Percentiles rank a stretch among this genome's conserved stretches.
Conservation (phyloP, 2,797 vertebrate genomes). For the Sarcoramphus papa region DNA sequence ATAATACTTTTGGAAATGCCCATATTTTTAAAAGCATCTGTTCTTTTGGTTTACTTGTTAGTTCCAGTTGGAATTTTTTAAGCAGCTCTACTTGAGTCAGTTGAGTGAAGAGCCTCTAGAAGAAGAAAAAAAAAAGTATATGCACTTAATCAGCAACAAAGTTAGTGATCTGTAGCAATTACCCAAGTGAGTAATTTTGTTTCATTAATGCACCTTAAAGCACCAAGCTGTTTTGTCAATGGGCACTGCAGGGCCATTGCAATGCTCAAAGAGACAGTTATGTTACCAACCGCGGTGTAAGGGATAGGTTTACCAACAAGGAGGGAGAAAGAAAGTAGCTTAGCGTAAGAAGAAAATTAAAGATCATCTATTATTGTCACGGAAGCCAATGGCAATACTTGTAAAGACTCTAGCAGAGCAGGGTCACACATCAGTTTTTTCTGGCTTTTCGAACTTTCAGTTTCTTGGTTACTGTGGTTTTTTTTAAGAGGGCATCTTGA, state of each 20-base stretch:
- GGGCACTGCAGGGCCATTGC: slow-evolving; percentile 18
- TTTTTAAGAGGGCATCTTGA: neutral
- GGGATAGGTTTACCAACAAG: neutral
- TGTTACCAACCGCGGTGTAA: neutral
- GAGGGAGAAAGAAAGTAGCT: neutral
- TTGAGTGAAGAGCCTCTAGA: neutral
- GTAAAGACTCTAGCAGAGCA: neutral
- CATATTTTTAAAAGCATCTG: neutral
- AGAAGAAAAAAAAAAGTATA: neutral
- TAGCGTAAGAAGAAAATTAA: neutral
- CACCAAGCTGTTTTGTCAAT: slow-evolving; percentile 52
- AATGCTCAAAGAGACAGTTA: neutral
- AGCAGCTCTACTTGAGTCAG: neutral
- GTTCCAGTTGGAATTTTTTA: neutral
- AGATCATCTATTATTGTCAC: neutral
- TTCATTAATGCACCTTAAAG: slow-evolving; percentile 48
- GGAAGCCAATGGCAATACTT: neutral
- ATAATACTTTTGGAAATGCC: neutral
- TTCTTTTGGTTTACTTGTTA: neutral
- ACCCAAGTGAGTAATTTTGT: slow-evolving; percentile 55
- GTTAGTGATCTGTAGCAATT: slow-evolving; percentile 55
- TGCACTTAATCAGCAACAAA: slow-evolving; percentile 48
- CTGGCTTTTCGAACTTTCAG: neutral
- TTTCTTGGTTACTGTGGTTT: neutral
- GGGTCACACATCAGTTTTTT: neutral